Base-by-base conservation (phyloP, 92 coral and sea anemone genomes). In the Blastomussa wellsi region DNA sequence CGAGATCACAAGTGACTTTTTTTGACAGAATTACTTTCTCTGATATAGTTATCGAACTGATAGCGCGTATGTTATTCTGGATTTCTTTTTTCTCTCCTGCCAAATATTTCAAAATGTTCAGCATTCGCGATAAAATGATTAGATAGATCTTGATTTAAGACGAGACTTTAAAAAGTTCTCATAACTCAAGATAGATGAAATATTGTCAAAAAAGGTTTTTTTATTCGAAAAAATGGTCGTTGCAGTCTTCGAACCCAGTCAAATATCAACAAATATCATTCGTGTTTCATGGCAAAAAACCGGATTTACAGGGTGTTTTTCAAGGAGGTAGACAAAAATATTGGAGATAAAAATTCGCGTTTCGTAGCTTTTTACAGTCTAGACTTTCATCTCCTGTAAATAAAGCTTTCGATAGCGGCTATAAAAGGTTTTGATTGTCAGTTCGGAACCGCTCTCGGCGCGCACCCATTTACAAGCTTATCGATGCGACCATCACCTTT, bases 371-470 rank as follows among this genome's bases (percentile, higher is more conserved):
- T 55, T 60, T 55, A 6, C 29, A 60, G 87, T 65, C 78, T 51
- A 82, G 80, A 83, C 73, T 83, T 74, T 44, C 87, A 83, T 41
- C 72, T 83, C 80, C 57, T 83, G 87, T 29, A 60, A 48, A 83
- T 17, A 75, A n/a, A 79, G 49, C 60, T 19, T 82, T 83, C 72
- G 81, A 83, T 71, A 83, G 79, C 59, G 71, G 55, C 81, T 74
- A 73, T 39, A 38, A 74, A 74, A 74, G 60, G 87, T 66, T 26
- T 12, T 28, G 60, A 57, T 41, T 76, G 80, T 32, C 70, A 76
- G 47, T 41, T 74, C 87, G 80, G 87, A 83, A 74, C 81, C 81
- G 74, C 87, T 73, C 74, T 59, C 59, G 87, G 60, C 87, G 32
- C 33, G 26, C 22, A 36, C 39, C 87, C 80, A 59, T 60, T 79